Base-by-base conservation (phyloP, 2,113 vertebrate species). In the Chloebia gouldiae region DNA sequence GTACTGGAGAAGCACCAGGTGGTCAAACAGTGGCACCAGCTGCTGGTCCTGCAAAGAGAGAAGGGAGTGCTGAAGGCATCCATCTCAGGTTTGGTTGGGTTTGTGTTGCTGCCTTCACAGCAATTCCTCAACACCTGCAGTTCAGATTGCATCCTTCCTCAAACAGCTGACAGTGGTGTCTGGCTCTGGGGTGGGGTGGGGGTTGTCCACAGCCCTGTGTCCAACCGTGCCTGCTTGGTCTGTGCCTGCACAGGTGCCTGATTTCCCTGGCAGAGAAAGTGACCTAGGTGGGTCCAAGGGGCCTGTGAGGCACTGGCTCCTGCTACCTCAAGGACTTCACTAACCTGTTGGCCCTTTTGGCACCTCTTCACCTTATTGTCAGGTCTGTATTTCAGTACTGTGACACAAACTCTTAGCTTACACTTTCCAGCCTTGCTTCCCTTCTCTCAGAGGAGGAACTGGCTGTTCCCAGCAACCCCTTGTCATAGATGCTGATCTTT, bases 191-290 rank as follows among this genome's bases (percentile, higher is more conserved):
- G 4, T n/a, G 30, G 25, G 31, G 6, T 1, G 3, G 17, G 12
- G 30, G 19, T 2, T 31, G 7, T 1, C 2, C 10, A 4, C 17
- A 49, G 19, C 28, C 30, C 13, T 0, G 0, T 2, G 3, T 17
- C 7, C 16, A 5, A 2, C 31, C 6, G 0, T 50, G 61, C 9
- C 31, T 11, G 16, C 37, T 39, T 53, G 13, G 20, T 40, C 17
- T 3, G 0, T 56, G 42, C 13, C 44, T 15, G 12, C 13, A 12
- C 4, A 3, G 6, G 1, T 37, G 15, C 22, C 28, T 37, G 4
- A 4, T 71, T 49, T 10, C 5, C 1, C 21, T 56, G 25, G 7
- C 16, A 23, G 20, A 25, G 7, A 9, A 20, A 13, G 7, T 3
- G 25, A 71, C 12, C 42, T 10, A 0, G 7, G 9, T 69, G 14